Evolutionary conservation across 2,113 vertebrate species (phyloP), one percentile per base, ranked within the genome.

Genomic region (Rhinoptilus africanus): DNA sequence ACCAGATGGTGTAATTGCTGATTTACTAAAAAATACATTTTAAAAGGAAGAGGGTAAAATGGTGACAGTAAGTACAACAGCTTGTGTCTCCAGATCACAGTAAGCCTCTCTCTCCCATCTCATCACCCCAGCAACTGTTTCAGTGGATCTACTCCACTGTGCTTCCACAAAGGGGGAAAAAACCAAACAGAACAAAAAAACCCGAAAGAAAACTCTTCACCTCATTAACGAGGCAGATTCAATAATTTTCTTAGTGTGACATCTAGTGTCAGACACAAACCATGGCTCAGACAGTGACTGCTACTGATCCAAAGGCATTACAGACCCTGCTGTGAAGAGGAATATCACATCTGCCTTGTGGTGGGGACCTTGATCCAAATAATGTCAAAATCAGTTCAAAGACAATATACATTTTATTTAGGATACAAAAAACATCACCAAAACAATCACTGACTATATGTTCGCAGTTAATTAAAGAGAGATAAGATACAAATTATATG

Each of bases 221-320:
- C 24, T 81, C 45, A 48, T 26, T 68, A 57, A 66, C 11, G 32
- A 57, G 39, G 19, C 80, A 83, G 45, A 88, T 79, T 75, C 85
- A 97, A 75, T 80, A 88, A 92, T 89, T 97, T 95, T 93, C 95
- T 94, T 95, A 98, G 97, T 96, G 47, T 97, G 98, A 98, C 98
- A 98, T 94, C 98, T 98, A 98, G 97, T 92, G 98, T 88, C 74
- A 85, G 51, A 57, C 2, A 47, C 26, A 43, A 71, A 43, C 26
- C 18, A 68, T 4, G 20, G 39, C 47, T 62, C 89, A 69, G 43
- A 35, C 71, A 76, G 50, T 14, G n/a, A 66, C 14, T 47, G 39
- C 50, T 56, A n/a, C 32, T 54, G 62, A 82, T 43, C 32, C 51
- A 81, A 86, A 88, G 4, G 12, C 11, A 26, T 62, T 54, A 77